A percentile compares a stretch with the other conserved stretches of the same genome.
Conservation (phyloP, 2,797 vertebrate genomes). For the Alectoris magna region DNA sequence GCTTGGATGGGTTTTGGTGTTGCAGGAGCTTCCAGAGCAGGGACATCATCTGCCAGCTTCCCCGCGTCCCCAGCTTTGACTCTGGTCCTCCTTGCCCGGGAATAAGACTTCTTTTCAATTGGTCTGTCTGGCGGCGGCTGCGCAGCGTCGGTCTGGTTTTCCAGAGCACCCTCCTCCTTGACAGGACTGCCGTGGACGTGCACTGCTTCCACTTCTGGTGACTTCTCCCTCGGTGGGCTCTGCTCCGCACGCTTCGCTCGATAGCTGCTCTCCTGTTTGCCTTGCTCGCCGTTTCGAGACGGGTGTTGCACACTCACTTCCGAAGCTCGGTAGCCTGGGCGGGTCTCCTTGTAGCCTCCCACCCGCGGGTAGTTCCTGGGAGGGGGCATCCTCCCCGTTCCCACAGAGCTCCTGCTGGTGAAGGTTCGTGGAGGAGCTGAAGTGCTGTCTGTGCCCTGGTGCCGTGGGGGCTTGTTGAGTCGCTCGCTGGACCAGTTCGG, state of each 20-base stretch:
- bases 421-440: conserved; percentile 70
- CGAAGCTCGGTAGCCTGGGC: conserved; percentile 67
- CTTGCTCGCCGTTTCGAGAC: conserved; percentile 71
- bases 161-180: conserved; percentile 74
- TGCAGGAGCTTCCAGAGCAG: conserved; percentile 39
- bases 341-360: conserved; percentile 79
- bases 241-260: conserved; percentile 74
- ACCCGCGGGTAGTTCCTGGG: conserved; percentile 74
- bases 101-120: conserved; percentile 94
- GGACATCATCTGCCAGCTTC: conserved; percentile 87
- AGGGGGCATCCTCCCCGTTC: conserved; percentile 65
- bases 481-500: conserved; percentile 86
- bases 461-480: conserved; percentile 74
- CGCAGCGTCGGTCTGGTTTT: conserved; percentile 51
- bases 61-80: conserved; percentile 88
- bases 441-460: conserved; percentile 63
- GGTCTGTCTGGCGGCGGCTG: conserved; percentile 85
- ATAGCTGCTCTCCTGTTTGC: conserved; percentile 68
- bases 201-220: conserved; percentile 67
- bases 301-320: conserved; percentile 55
- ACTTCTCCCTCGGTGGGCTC: conserved; percentile 62
- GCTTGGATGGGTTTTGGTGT: conserved; percentile 65
- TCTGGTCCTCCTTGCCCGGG: conserved; percentile 91
- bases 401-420: conserved; percentile 75
- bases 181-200: conserved; percentile 56